phyloP scores from a whole-genome alignment of 2,113 vertebrate species.

The Menidia beryllina region DNA sequence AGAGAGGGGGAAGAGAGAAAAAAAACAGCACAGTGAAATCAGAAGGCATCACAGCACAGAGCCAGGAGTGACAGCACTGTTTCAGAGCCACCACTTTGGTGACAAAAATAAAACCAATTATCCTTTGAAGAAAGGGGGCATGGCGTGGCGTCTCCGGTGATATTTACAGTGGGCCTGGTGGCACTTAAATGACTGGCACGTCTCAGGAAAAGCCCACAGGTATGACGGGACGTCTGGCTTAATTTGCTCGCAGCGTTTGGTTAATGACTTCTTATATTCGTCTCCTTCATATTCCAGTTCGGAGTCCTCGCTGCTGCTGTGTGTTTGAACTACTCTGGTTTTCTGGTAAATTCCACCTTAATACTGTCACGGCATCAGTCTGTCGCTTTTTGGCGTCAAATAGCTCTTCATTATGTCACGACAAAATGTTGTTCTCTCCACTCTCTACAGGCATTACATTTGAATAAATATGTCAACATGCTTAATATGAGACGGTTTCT shows the following conservation, averaged over 20 bases:
- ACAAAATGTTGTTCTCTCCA: slow-evolving; percentile 81
- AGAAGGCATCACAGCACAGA: slow-evolving; percentile 77
- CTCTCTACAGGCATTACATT: slow-evolving; percentile 79
- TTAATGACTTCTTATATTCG: slow-evolving; percentile 40
- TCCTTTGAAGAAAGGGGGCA: slow-evolving; percentile 67
- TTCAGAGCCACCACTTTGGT: slow-evolving; percentile 73
- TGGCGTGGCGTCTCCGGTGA: slow-evolving; percentile 52
- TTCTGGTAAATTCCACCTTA: slow-evolving; percentile 8
- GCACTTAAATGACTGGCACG: slow-evolving; percentile 57
- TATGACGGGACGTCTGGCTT: slow-evolving; percentile 33
- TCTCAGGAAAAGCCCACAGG: slow-evolving; percentile 52
- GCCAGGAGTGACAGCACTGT: slow-evolving; percentile 78
- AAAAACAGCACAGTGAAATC: slow-evolving; percentile 57
- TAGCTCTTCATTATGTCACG: slow-evolving; percentile 70
- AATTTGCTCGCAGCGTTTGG: slow-evolving; percentile 48
- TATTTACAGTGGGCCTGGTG: slow-evolving; percentile 65
- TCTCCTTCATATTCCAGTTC: slow-evolving; percentile 7
- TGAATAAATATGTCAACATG: slow-evolving; percentile 93
- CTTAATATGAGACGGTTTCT: slow-evolving; percentile 88
- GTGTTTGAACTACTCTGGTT: slow-evolving; percentile 15
- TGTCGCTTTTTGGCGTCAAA: slow-evolving; percentile 13
- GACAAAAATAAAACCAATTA: slow-evolving; percentile 84
- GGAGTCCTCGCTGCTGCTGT: slow-evolving; percentile 31
- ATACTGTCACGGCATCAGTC: neutral
- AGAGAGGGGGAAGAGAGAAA: slow-evolving; percentile 78